These are phyloP conservation scores for Geotrypetes seraphini DNA, from an alignment of 2,797 vertebrate species.

Conservation along the genomic window DNA sequence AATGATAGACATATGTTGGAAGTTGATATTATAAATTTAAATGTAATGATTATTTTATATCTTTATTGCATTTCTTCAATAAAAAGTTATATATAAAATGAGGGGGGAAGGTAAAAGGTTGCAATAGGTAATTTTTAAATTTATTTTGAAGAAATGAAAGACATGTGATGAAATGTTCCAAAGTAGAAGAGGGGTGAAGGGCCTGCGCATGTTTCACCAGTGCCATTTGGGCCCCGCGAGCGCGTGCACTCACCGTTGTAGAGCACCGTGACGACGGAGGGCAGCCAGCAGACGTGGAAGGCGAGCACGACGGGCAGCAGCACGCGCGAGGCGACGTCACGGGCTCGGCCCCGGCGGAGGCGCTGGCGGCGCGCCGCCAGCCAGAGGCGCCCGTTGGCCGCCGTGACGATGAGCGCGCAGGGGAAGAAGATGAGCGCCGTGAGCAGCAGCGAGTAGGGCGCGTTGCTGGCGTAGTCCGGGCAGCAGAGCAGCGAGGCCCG, in stretches of 20 bases:
- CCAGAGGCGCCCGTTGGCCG: constrained; percentile 68
- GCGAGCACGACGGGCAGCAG: constrained; percentile 67
- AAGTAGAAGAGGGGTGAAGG: no score
- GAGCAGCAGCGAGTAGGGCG: constrained; percentile 56
- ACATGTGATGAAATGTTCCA: no score
- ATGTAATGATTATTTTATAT: no score
- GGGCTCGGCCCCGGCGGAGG: constrained; percentile 41
- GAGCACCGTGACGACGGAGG: constrained; percentile 68
- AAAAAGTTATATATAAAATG: no score
- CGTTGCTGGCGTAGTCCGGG: constrained; percentile 66
- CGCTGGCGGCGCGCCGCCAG: constrained; percentile 61
- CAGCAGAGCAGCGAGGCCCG: constrained; percentile 70
- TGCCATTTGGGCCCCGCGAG: no score
- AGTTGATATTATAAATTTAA: no score
- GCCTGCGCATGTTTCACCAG: no score
- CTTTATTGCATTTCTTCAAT: no score
- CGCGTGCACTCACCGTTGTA: constrained; percentile 72
- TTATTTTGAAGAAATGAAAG: no score
- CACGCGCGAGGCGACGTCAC: constrained; percentile 51
- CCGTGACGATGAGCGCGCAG: constrained; percentile 65
- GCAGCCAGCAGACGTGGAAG: constrained; percentile 72
- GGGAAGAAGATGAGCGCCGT: constrained; percentile 71
- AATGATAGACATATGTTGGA: no score
- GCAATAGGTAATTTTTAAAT: no score
- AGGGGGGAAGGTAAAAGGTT: no score